These are phyloP conservation scores for Rhabdornis inornatus DNA, from an alignment of 2,113 vertebrate species.

Conservation along the genomic window DNA sequence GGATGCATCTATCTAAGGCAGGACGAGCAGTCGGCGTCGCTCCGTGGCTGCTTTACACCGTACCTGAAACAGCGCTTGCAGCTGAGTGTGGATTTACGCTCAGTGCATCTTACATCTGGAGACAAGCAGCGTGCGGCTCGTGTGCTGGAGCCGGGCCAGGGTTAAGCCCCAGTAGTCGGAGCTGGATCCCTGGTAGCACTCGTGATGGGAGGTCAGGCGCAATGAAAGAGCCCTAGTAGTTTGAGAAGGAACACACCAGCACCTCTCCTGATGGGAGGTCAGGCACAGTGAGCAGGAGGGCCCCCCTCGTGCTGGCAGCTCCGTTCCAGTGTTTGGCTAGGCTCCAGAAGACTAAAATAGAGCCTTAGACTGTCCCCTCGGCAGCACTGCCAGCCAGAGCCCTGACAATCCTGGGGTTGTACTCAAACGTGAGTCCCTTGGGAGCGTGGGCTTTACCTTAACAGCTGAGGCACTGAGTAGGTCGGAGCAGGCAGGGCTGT, in stretches of 20 bases:
- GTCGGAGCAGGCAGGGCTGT: conserved; percentile 1
- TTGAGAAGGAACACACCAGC: conserved; percentile 60
- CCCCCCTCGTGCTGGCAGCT: conserved; percentile 62
- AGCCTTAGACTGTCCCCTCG: conserved; percentile 66
- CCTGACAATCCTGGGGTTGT: conserved; percentile 67
- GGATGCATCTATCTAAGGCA: too few relatives aligned
- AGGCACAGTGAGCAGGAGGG: conserved; percentile 56
- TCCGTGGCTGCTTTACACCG: background rate
- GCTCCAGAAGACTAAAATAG: conserved; percentile 68
- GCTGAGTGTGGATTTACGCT: background rate
- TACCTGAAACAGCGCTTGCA: background rate
- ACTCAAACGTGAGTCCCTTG: conserved; percentile 50
- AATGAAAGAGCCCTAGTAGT: conserved; percentile 65
- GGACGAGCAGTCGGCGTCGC: fast-evolving
- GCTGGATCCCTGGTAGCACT: conserved; percentile 61
- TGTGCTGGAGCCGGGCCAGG: conserved; percentile 25
- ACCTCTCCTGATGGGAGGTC: conserved; percentile 68
- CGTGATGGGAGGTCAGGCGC: conserved; percentile 62
- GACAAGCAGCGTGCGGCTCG: conserved; percentile 20
- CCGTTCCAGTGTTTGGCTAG: conserved; percentile 48
- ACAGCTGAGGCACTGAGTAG: conserved; percentile 59
- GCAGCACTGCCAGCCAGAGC: conserved; percentile 46
- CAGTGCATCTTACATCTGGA: conserved; percentile 48
- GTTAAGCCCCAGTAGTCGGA: conserved; percentile 30
- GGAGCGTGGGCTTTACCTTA: conserved; percentile 48